Conservation (phyloP, 2,888 invertebrate genomes). For the Serrognathus titanus region DNA sequence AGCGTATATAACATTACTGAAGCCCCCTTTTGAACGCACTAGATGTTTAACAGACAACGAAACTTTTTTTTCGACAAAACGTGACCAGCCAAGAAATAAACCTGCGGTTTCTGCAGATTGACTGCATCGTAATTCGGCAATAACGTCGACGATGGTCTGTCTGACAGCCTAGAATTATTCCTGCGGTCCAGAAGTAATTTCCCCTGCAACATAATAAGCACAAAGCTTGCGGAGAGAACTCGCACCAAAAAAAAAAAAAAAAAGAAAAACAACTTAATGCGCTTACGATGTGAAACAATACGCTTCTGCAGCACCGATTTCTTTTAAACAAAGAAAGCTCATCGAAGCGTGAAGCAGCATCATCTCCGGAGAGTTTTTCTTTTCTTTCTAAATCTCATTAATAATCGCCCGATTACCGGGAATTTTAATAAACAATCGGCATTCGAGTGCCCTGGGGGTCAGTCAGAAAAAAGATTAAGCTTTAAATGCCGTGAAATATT, state of each 20-base stretch:
- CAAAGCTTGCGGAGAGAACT: slow-evolving; percentile 9
- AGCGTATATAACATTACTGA: too few species aligned
- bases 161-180: slow-evolving; percentile 21
- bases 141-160: slow-evolving; percentile 19
- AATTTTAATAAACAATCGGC: too few species aligned
- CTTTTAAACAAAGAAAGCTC: slow-evolving; percentile 27
- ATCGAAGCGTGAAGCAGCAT: slow-evolving; percentile 7
- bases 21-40: too few species aligned
- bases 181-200: slow-evolving; percentile 23
- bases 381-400: too few species aligned
- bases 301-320: slow-evolving; percentile 25
- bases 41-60: too few species aligned
- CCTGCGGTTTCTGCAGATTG: slow-evolving; percentile 13
- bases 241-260: background rate
- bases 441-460: background rate
- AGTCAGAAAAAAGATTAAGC: slow-evolving; percentile 2
- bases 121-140: slow-evolving; percentile 19
- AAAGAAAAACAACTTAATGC: slow-evolving; percentile 6
- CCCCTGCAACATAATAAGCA: slow-evolving; percentile 1
- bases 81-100: background rate
- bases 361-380: too few species aligned
- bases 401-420: too few species aligned
- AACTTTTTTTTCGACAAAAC: too few species aligned
- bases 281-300: slow-evolving; percentile 25
- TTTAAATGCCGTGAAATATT: slow-evolving; percentile 25